Evolutionary conservation across 2,113 vertebrate genomes (phyloP).

Genomic region (Sciurus niger): DNA sequence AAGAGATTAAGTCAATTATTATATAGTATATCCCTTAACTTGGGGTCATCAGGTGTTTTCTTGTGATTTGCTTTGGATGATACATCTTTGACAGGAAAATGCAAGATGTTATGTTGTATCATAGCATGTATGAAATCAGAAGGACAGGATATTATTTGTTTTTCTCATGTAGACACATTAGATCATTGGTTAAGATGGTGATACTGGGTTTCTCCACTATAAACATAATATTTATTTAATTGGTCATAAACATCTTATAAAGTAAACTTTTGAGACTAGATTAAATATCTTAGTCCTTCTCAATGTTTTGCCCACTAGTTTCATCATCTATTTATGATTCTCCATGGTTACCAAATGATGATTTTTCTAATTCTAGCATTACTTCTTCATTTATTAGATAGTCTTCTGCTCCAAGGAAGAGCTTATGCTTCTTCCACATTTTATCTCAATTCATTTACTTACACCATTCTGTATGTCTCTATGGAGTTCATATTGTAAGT

Average conservation of each 20-base stretch:
- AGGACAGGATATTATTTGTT: neutral
- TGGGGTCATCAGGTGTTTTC: neutral
- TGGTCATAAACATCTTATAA: neutral
- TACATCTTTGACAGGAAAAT: slow-evolving; percentile 31
- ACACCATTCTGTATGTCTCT: neutral
- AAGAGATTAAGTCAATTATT: neutral
- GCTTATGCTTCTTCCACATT: neutral
- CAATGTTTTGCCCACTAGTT: neutral
- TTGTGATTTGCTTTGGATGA: neutral
- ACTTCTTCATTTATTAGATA: neutral
- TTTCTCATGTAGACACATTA: neutral
- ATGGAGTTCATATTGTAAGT: neutral
- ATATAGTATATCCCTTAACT: slow-evolving; percentile 15
- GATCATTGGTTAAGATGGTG: neutral
- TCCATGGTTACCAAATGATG: neutral
- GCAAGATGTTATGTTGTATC: neutral
- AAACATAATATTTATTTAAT: neutral
- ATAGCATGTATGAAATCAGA: neutral
- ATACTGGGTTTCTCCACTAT: neutral
- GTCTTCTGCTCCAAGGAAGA: neutral
- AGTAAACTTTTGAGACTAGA: neutral
- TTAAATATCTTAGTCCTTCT: neutral
- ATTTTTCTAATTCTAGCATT: neutral
- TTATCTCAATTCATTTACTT: neutral
- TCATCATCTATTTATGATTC: slow-evolving; percentile 14